Percentiles rank a stretch among this genome's conserved stretches.
Conservation (phyloP, 2,797 vertebrate genomes). For the Alfaro cultratus region DNA sequence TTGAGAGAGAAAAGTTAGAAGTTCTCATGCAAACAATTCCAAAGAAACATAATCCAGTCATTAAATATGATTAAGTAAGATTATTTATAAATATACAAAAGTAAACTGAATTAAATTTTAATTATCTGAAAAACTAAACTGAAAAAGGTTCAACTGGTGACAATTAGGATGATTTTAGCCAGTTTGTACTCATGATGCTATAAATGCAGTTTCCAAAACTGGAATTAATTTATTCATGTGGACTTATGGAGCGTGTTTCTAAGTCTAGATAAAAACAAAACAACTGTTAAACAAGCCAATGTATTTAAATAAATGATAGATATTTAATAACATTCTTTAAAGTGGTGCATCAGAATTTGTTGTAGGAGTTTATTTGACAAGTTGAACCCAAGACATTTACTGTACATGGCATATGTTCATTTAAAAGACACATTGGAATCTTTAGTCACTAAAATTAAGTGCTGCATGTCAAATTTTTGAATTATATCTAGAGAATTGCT, state of each 20-base stretch:
- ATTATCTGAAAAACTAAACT: neutral
- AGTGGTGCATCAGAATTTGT: neutral
- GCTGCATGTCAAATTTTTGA: neutral
- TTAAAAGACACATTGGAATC: neutral
- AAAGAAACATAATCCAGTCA: neutral
- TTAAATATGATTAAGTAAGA: neutral
- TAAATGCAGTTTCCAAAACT: neutral
- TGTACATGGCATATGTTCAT: neutral
- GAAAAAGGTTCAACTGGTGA: neutral
- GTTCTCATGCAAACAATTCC: neutral
- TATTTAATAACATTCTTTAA: neutral
- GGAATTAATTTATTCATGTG: neutral
- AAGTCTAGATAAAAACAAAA: neutral
- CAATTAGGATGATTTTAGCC: neutral
- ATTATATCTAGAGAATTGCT: neutral
- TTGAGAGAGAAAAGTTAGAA: slow-evolving; percentile 11
- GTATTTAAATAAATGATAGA: neutral
- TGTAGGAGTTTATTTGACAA: neutral
- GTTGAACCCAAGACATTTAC: neutral
- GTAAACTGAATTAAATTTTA: neutral
- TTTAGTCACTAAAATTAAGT: neutral
- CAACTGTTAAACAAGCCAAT: neutral
- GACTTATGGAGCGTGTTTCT: neutral
- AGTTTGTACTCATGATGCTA: neutral
- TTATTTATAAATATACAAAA: neutral